A percentile compares a stretch with the other conserved stretches of the same genome.
phyloP scores from a whole-genome alignment of 2,888 invertebrate genomes.

The Steinernema carpocapsae region DNA sequence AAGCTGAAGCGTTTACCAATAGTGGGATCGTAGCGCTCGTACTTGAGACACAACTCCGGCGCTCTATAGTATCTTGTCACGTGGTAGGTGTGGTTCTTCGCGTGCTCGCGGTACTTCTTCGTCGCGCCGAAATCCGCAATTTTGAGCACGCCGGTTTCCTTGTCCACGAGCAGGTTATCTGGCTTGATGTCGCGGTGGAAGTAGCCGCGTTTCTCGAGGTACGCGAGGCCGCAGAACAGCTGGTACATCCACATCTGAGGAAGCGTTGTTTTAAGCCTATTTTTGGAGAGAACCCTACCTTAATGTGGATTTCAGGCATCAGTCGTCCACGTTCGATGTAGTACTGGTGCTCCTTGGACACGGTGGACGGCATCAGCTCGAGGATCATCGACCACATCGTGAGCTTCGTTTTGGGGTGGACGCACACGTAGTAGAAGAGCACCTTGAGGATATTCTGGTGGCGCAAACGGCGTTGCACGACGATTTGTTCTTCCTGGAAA shows the following conservation, averaged over 20 bases:
- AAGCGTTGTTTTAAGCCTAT: no score
- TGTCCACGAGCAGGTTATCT: conserved; percentile 42
- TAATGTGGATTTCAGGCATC: conserved; percentile 38
- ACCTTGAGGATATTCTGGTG: conserved; percentile 42
- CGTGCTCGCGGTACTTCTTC: conserved; percentile 11
- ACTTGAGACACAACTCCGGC: conserved; percentile 41
- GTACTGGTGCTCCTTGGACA: conserved; percentile 38
- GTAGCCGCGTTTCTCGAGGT: conserved; percentile 35
- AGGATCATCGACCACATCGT: conserved; percentile 45
- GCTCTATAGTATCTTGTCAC: conserved; percentile 42
- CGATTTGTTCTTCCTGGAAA: conserved; percentile 40
- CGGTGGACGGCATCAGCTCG: conserved; percentile 45
- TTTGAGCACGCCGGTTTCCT: conserved; percentile 39
- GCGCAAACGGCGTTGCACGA: conserved; percentile 41
- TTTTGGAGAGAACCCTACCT: not conserved
- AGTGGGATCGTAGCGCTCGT: conserved; percentile 39
- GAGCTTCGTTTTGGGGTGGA: conserved; percentile 40
- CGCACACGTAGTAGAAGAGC: conserved; percentile 45
- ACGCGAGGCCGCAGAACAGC: conserved; percentile 37
- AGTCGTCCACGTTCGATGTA: conserved; percentile 38
- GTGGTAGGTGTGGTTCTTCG: conserved; percentile 34
- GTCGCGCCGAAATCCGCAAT: conserved; percentile 44
- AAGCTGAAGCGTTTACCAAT: conserved; percentile 32
- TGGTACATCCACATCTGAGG: conserved; percentile 41
- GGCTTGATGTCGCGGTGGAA: conserved; percentile 42